Evolutionary conservation across 2,113 vertebrate genomes (phyloP).

Genomic region (Pseudopipra pipra): DNA sequence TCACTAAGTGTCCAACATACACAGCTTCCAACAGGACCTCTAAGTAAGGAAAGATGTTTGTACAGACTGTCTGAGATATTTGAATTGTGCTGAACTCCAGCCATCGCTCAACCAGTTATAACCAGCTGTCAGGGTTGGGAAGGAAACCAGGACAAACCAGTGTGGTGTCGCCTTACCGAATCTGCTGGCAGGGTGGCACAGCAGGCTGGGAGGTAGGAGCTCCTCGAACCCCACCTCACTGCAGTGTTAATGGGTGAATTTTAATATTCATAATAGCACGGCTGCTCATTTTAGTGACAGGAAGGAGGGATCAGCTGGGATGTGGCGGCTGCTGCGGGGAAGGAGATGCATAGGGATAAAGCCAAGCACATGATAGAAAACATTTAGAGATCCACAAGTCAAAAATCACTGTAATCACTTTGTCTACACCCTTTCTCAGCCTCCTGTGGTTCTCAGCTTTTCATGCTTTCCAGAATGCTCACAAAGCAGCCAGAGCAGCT

Average conservation of each 20-base stretch:
- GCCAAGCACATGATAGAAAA: neutral
- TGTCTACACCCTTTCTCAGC: neutral
- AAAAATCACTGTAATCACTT: neutral
- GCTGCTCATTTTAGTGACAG: neutral
- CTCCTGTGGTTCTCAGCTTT: neutral
- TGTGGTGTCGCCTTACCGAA: neutral
- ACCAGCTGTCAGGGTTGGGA: constrained; percentile 26
- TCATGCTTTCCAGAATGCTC: neutral
- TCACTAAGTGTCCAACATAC: constrained; percentile 31
- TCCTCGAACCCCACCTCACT: neutral
- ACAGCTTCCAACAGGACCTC: constrained; percentile 19
- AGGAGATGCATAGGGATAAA: neutral
- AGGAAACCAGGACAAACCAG: constrained; percentile 31
- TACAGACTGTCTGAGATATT: constrained; percentile 28
- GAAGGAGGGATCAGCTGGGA: neutral
- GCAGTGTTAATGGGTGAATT: neutral
- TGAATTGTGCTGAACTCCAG: constrained; percentile 31
- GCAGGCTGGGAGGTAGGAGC: constrained; percentile 27
- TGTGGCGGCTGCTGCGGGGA: neutral
- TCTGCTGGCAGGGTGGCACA: neutral
- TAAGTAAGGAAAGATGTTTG: constrained; percentile 18
- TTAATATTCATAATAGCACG: neutral
- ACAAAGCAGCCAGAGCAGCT: neutral
- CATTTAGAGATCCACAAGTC: neutral
- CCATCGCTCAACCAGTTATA: constrained; percentile 16